These are phyloP conservation scores for human DNA, from an alignment of 2,113 vertebrate genomes.

Conservation along the genomic window DNA sequence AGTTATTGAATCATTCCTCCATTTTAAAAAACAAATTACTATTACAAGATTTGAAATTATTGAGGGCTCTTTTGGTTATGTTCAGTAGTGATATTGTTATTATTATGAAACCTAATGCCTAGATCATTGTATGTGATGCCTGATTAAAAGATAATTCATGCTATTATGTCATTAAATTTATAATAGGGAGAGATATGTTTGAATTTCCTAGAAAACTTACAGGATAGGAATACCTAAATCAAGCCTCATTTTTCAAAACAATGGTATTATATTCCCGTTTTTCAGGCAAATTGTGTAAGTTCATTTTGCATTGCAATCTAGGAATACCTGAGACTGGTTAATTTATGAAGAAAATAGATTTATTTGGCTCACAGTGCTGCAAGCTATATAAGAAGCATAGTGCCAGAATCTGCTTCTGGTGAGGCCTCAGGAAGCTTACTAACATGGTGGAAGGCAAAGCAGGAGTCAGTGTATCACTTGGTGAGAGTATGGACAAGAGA, in stretches of 20 bases:
- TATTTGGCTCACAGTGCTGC: too few species aligned
- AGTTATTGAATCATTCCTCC: neutral
- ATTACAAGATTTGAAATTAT: neutral
- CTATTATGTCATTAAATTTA: neutral
- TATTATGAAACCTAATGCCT: neutral
- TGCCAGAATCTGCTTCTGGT: too few species aligned
- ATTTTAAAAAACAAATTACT: neutral
- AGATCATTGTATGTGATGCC: neutral
- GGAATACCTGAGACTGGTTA: too few species aligned
- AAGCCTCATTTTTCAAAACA: neutral
- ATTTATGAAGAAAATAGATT: too few species aligned
- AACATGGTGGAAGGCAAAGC: too few species aligned
- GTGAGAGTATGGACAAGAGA: too few species aligned
- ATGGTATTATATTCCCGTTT: neutral
- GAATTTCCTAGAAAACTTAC: neutral
- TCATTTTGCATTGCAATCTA: too few species aligned
- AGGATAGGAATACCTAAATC: neutral
- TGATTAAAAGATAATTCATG: neutral
- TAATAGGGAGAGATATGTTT: neutral
- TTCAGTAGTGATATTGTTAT: neutral
- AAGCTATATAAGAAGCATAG: too few species aligned
- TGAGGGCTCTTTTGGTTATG: neutral
- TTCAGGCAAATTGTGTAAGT: neutral
- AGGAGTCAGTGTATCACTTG: too few species aligned
- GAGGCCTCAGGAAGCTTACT: too few species aligned